Conservation (phyloP, 2,113 vertebrate species). For the Sinocyclocheilus anshuiensis region DNA sequence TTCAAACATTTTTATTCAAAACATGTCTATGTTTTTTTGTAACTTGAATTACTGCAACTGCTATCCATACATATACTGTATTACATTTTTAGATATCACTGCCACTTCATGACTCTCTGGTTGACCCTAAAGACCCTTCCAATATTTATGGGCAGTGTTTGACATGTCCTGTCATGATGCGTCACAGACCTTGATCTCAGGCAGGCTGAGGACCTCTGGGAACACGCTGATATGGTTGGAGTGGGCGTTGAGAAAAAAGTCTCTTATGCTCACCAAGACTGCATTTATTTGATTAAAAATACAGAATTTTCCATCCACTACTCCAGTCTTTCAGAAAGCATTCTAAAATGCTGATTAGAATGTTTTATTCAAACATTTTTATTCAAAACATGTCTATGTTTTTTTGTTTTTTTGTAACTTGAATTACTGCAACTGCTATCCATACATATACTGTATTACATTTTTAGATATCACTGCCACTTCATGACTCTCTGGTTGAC, state of each 20-base stretch:
- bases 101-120: not conserved
- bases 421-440: not conserved
- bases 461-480: not conserved
- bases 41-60: not conserved
- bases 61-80: not conserved
- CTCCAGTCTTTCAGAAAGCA: no score
- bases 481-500: not conserved
- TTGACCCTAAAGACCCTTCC: not conserved
- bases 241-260: no score
- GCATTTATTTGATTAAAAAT: not conserved
- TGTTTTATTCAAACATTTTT: not conserved
- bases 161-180: not conserved
- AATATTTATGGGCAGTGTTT: not conserved
- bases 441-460: not conserved
- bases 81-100: not conserved
- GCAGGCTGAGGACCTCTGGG: slow-evolving; percentile 92
- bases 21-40: not conserved
- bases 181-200: slow-evolving; percentile 88
- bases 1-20: not conserved
- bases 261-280: not conserved
- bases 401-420: not conserved
- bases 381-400: not conserved
- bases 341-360: no score
- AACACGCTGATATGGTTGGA: slow-evolving; percentile 92
- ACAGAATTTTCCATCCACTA: not conserved